phyloP scores from a whole-genome alignment of 1,140 invertebrate genomes.

The Diploscapter pachys region DNA sequence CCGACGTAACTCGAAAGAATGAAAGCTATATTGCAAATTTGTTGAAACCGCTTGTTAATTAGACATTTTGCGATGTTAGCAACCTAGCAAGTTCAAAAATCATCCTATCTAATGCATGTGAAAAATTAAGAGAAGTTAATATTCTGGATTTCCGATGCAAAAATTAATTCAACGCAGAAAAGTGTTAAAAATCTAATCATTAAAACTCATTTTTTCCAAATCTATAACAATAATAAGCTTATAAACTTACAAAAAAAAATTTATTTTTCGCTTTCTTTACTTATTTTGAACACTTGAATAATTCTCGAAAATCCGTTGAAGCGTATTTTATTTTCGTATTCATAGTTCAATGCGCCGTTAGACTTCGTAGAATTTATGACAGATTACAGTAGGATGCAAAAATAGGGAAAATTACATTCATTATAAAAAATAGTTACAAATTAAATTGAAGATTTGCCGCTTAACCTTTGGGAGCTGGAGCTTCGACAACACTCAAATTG shows the following conservation, averaged over 20 bases:
- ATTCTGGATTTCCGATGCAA: not conserved
- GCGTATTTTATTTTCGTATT: not conserved
- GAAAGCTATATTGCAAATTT: not conserved
- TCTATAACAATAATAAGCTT: not conserved
- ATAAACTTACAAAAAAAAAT: conserved; percentile 1
- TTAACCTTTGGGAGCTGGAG: conserved; percentile 62
- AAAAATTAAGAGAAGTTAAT: not conserved
- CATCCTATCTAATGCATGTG: not conserved
- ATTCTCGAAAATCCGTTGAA: not conserved
- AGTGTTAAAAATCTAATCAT: not conserved
- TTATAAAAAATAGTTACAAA: not conserved
- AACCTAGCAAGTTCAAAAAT: not conserved
- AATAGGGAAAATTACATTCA: not conserved
- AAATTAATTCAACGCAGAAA: not conserved
- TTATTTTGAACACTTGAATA: not conserved
- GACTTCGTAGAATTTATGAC: not conserved
- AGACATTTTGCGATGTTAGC: not conserved
- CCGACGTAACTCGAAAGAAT: no score
- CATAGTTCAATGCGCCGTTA: not conserved
- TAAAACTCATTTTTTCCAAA: not conserved
- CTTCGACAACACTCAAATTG: conserved; percentile 53
- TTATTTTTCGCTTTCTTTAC: not conserved
- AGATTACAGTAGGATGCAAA: not conserved
- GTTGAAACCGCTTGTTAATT: not conserved
- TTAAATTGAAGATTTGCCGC: conserved; percentile 41